Evolutionary conservation across 92 coral and sea anemone genomes (phyloP), one percentile per base, ranked within the genome.

Genomic region (Montipora capitata): DNA sequence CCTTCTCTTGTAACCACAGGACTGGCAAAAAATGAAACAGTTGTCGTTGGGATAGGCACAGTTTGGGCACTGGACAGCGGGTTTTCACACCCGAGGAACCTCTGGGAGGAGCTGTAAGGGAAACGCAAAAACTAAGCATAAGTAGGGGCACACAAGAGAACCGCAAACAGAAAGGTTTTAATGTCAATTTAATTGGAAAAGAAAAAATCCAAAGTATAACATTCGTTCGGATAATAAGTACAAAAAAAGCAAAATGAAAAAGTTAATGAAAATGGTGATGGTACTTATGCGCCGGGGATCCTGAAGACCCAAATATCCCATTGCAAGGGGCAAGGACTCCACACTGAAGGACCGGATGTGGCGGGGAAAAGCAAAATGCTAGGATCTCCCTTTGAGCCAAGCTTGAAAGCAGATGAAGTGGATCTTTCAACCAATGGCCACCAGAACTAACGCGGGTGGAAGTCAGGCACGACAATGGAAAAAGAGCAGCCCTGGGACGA

Each of bases 271-370:
- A 49, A 74, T 43, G 43, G 78, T 43, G 42, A n/a, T n/a, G n/a
- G n/a, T n/a, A n/a, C n/a, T n/a, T n/a, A n/a, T n/a, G n/a, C n/a
- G n/a, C 20, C 18, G 51, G 84, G 35, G 66, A 91, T 73, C 7
- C 91, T 5, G 45, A 92, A 88, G 4, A 88, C 95, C 91, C 85
- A 90, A 16, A 93, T 35, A 82, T 93, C 96, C 92, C 94, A 93
- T 69, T 86, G 94, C 18, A 90, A 84, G 8, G 91, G 89, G n/a
- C 93, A 81, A 2, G 85, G 43, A 0, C 65, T 56, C 81, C 75
- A 85, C 57, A 72, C 11, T 0, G 40, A 42, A 42, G n/a, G 42
- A 20, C 56, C 44, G 18, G 72, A 45, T 41, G 7, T 75, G 65
- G 85, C 68, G 12, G 96, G 94, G 66, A 90, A 93, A 5, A 93